Conservation (phyloP, 2,888 invertebrate genomes). For the Dinocampus coccinellae region DNA sequence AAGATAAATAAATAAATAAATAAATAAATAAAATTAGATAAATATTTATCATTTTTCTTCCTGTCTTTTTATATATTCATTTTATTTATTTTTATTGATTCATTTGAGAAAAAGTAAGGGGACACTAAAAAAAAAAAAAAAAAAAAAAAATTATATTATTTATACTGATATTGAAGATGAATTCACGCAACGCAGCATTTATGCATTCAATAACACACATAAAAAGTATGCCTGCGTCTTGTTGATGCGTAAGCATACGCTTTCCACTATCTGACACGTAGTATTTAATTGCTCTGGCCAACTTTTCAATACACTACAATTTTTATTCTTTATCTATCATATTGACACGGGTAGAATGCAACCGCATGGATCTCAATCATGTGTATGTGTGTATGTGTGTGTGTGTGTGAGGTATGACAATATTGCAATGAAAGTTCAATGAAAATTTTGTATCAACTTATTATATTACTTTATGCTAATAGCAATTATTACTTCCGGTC, state of each 20-base stretch:
- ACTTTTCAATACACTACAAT: constrained; percentile 42
- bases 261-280: constrained; percentile 48
- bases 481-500: constrained; percentile 14
- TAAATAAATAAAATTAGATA: too few species aligned
- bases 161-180: constrained; percentile 23
- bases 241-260: constrained; percentile 45
- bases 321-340: too few species aligned
- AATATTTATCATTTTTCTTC: background rate
- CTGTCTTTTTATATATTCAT: too few species aligned
- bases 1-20: too few species aligned
- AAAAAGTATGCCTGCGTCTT: constrained; percentile 31
- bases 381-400: constrained; percentile 24
- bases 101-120: background rate
- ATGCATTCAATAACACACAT: constrained; percentile 26
- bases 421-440: constrained; percentile 35
- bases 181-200: constrained; percentile 29
- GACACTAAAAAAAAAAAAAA: constrained; percentile 13
- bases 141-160: constrained; percentile 13
- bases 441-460: constrained; percentile 16
- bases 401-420: background rate
- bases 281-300: constrained; percentile 50
- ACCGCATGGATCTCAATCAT: background rate
- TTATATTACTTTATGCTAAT: background rate
- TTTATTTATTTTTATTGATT: too few species aligned
- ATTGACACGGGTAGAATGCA: constrained; percentile 2